A percentile compares a stretch with the other conserved stretches of the same genome.
Conservation (phyloP, 1,140 invertebrate genomes). For the Neoseiulus cucumeris region DNA sequence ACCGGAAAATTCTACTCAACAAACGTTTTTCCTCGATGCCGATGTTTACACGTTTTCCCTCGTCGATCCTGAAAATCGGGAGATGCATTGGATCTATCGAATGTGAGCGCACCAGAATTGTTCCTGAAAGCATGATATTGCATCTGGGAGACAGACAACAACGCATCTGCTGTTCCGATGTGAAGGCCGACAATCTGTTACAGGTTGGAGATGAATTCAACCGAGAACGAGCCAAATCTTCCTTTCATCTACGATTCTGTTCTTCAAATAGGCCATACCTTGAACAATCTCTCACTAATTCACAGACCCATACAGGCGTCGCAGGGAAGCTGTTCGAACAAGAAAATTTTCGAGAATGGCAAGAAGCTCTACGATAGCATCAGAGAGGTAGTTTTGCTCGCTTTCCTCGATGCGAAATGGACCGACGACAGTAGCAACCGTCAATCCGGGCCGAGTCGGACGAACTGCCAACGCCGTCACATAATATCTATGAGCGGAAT, state of each 20-base stretch:
- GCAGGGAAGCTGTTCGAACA: neutral
- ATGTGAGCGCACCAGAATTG: neutral
- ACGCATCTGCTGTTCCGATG: too few species aligned
- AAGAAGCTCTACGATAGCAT: neutral
- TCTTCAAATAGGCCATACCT: slow-evolving; percentile 1
- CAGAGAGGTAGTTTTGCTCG: neutral
- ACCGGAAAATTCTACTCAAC: neutral
- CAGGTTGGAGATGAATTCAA: slow-evolving; percentile 6
- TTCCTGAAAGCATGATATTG: too few species aligned
- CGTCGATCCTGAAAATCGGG: slow-evolving; percentile 3
- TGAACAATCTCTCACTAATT: neutral
- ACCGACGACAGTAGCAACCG: too few species aligned
- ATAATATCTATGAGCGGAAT: too few species aligned
- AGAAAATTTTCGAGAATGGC: neutral
- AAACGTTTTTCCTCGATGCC: neutral
- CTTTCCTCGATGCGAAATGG: too few species aligned
- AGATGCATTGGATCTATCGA: slow-evolving; percentile 8
- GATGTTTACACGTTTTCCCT: slow-evolving; percentile 3
- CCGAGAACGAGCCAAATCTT: slow-evolving; percentile 2
- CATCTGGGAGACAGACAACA: too few species aligned
- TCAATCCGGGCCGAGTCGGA: too few species aligned
- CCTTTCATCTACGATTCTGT: slow-evolving; percentile 9
- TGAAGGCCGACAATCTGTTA: neutral
- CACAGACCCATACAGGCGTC: neutral
- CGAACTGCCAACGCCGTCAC: too few species aligned